Evolutionary conservation across 2,113 vertebrate species (phyloP), one percentile per base, ranked within the genome.

Genomic region (Cephalopholis sonnerati): DNA sequence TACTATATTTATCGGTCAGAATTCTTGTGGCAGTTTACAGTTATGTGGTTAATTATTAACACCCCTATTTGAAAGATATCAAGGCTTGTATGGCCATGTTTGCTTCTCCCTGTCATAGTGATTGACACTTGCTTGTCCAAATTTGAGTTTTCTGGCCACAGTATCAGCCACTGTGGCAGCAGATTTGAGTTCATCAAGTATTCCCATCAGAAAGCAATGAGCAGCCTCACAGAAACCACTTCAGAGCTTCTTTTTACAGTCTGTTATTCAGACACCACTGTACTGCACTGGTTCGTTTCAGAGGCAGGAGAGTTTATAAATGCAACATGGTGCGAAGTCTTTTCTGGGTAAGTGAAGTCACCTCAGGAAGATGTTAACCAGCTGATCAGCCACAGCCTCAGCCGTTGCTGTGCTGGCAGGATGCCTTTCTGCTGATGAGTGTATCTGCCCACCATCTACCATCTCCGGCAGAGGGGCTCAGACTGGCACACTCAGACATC

Each of bases 391-490:
- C 48, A 24, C 62, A 54, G 77, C 79, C 73, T 75, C 20, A 9
- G 50, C 57, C 75, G 83, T 78, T 82, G 78, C 65, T 88, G 86
- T 51, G 68, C 78, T 82, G 86, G 78, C 89, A 76, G 74, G 75
- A 82, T 65, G 54, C 62, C 71, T 79, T 71, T 54, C 48, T 82
- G 87, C 79, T 78, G 80, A 87, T 44, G 46, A 76, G 53, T 25
- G 24, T 7, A 64, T 89, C 87, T 70, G 70, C 74, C 63, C 58
- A 77, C 64, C 64, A 58, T 76, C 79, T 46, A 71, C 65, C 48
- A 53, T 22, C 61, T 76, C 78, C 69, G 61, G 51, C 64, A 29
- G 57, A 63, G 22, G 7, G 68, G 73, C 79, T 48, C 17, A 51
- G 57, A 46, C 16, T n/a, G 53, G 27, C 48, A 44, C 4, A 77